Percentiles rank a stretch among this genome's conserved stretches.
phyloP scores from a whole-genome alignment of 2,888 invertebrate species.

The Platycheirus rosarum region DNA sequence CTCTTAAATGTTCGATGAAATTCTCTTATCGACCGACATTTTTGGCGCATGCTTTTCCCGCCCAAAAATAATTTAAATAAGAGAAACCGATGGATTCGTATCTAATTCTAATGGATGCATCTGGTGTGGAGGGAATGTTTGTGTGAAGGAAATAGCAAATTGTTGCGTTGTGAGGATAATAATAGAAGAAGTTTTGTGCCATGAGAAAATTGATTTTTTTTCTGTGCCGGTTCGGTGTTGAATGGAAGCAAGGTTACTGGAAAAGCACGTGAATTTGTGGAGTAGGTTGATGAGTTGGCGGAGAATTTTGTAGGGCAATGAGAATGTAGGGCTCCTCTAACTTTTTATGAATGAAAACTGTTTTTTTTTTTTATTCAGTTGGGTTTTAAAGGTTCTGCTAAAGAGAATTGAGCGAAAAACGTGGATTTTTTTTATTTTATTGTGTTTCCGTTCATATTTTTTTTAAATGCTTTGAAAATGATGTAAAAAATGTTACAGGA shows the following conservation, averaged over 20 bases:
- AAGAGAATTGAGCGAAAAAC: conserved; percentile 62
- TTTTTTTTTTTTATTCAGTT: conserved; percentile 13
- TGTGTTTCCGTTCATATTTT: not conserved
- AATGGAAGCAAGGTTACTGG: conserved; percentile 22
- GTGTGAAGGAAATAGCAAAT: conserved; percentile 37
- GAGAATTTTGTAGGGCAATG: not conserved
- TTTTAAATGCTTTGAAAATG: not conserved
- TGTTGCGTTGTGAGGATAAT: conserved; percentile 41
- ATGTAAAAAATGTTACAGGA: not conserved
- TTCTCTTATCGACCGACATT: not conserved
- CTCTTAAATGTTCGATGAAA: conserved; percentile 32
- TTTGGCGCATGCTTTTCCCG: conserved; percentile 45
- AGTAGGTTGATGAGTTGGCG: conserved; percentile 5
- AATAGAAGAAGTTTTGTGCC: conserved; percentile 2
- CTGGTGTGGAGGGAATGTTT: conserved; percentile 18
- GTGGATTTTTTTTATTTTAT: not conserved
- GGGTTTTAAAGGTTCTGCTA: conserved; percentile 8
- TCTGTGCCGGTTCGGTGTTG: conserved; percentile 8
- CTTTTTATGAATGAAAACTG: conserved; percentile 62
- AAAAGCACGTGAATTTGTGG: conserved; percentile 46
- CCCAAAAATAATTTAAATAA: not conserved
- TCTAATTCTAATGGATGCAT: conserved; percentile 16
- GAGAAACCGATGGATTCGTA: conserved; percentile 9
- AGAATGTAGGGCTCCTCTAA: not conserved
- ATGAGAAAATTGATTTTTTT: conserved; percentile 37